Evolutionary conservation across 2,797 vertebrate species (phyloP).

Genomic region (Coranthus polyacanthus): DNA sequence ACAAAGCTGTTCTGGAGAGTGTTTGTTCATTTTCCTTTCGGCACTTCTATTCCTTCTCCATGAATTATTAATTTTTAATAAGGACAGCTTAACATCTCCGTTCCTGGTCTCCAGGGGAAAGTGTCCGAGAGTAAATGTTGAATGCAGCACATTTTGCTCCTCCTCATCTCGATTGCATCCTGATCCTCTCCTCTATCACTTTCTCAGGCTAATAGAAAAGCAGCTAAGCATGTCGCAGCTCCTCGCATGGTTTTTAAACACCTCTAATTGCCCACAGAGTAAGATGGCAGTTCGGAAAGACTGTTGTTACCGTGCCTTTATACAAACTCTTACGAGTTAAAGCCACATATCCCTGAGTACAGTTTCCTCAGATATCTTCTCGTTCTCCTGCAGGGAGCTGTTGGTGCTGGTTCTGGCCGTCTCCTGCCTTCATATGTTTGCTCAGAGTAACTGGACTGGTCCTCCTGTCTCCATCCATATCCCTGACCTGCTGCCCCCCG

Average conservation of each 20-base stretch:
- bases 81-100: constrained; percentile 63
- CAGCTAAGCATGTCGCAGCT: constrained; percentile 7
- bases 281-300: neutral
- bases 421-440: constrained; percentile 91
- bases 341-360: neutral
- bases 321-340: neutral
- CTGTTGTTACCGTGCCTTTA: neutral
- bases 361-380: constrained; percentile 8
- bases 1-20: constrained; percentile 5
- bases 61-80: constrained; percentile 82
- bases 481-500: constrained; percentile 86
- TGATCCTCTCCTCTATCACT: constrained; percentile 8
- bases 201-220: constrained; percentile 28
- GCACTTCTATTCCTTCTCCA: constrained; percentile 30
- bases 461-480: constrained; percentile 85
- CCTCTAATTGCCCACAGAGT: constrained; percentile 8
- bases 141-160: constrained; percentile 20
- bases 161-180: constrained; percentile 14
- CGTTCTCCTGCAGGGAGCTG: constrained; percentile 83
- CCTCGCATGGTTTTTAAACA: neutral
- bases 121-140: constrained; percentile 25
- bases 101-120: constrained; percentile 37
- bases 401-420: constrained; percentile 89
- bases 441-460: constrained; percentile 97
- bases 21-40: constrained; percentile 12